phyloP scores from a whole-genome alignment of 2,113 vertebrate genomes.

The Ceyx cyanopectus region DNA sequence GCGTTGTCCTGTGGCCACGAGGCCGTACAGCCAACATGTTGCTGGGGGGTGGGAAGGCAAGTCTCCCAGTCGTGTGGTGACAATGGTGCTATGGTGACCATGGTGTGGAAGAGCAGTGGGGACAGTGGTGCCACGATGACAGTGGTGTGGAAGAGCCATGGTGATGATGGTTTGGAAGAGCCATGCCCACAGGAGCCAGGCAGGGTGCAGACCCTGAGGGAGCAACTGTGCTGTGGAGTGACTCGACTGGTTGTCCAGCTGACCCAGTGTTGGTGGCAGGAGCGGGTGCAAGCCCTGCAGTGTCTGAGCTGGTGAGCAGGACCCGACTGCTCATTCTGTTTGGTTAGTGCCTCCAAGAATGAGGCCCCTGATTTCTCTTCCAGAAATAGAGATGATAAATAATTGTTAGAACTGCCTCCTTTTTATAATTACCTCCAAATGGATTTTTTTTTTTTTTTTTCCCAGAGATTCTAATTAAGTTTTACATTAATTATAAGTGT shows the following conservation, averaged over 20 bases:
- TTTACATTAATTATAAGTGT: constrained; percentile 40
- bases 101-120: too few species aligned
- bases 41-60: not conserved
- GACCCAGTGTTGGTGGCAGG: not conserved
- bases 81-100: not conserved
- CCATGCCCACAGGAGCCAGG: too few species aligned
- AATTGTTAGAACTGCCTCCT: constrained; percentile 12
- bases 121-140: too few species aligned
- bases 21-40: fast-evolving
- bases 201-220: not conserved
- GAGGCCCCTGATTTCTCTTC: not conserved
- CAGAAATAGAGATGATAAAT: constrained; percentile 27
- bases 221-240: not conserved
- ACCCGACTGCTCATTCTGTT: not conserved
- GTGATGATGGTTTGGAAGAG: too few species aligned
- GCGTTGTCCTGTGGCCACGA: fast-evolving
- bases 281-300: not conserved
- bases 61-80: fast-evolving
- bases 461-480: constrained; percentile 30
- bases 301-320: not conserved
- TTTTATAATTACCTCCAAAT: constrained; percentile 27
- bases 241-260: not conserved
- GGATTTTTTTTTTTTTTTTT: not conserved
- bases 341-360: not conserved
- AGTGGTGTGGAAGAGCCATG: too few species aligned